phyloP scores from a whole-genome alignment of 2,888 invertebrate genomes.

The Tryphoninae sp. region DNA sequence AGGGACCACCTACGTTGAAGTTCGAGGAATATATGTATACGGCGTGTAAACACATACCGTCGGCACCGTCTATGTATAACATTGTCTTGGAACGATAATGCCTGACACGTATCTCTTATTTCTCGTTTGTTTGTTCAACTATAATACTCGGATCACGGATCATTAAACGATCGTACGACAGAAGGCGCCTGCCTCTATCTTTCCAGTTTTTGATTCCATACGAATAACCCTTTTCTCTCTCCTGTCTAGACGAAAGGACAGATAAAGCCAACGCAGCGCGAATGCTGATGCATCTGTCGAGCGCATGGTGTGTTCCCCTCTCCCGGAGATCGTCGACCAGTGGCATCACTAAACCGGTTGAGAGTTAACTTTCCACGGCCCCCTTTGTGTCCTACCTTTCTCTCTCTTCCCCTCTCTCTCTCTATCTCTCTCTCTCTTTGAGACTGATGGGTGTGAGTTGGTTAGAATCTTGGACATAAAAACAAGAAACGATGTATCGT shows the following conservation, averaged over 20 bases:
- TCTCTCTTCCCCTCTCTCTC: not conserved
- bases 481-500: not conserved
- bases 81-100: slow-evolving; percentile 5
- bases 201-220: not conserved
- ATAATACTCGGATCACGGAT: not conserved
- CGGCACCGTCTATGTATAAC: not conserved
- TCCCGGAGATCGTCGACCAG: not conserved
- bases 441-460: not conserved
- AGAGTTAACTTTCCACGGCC: slow-evolving; percentile 19
- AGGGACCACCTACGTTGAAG: slow-evolving; percentile 12
- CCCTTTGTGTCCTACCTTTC: not conserved
- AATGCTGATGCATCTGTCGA: slow-evolving; percentile 2
- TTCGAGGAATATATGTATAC: not conserved
- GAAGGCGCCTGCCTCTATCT: not conserved
- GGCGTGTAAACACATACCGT: not conserved
- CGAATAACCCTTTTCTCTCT: not conserved
- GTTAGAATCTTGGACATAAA: too few species aligned
- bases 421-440: not conserved
- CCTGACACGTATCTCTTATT: not conserved
- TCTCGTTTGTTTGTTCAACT: not conserved
- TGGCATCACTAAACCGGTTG: slow-evolving; percentile 21
- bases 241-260: not conserved
- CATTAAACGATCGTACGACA: not conserved
- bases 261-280: not conserved
- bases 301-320: not conserved